Evolutionary conservation across 2,113 vertebrate species (phyloP), one percentile per base, ranked within the genome.

Genomic region (Cochlearius cochlearius): DNA sequence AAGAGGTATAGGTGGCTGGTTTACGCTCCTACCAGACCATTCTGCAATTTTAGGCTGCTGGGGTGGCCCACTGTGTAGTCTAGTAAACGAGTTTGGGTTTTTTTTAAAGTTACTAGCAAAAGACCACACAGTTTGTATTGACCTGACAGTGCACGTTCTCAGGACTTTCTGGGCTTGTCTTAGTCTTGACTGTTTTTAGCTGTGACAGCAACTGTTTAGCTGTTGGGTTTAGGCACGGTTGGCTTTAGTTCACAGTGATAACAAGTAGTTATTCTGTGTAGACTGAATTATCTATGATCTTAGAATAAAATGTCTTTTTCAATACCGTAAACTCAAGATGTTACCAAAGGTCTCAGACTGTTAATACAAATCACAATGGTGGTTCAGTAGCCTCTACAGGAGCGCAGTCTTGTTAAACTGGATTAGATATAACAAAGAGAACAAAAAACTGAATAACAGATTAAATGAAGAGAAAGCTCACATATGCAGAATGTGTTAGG

Each of bases 241-340:
- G 17, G 15, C 13, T 82, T 76, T 60, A 82, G 21, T 66, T 81
- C 52, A 76, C 17, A 50, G 50, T 53, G 25, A 81, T 47, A 71
- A 58, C 9, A 63, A 14, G 23, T 11, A n/a, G 22, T 26, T 85
- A 22, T 64, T 76, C 18, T 52, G 3, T 81, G 18, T 13, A 71
- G 29, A 59, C 2, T 76, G n/a, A 53, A 64, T 66, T 86, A 41
- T 71, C 43, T 60, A 1, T 29, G 7, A n/a, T 47, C 7, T 21
- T 41, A 75, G 12, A 69, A 52, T 52, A 75, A 63, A 63, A 38
- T n/a, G 7, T 58, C 4, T 4, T 22, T 86, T 93, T 50, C 16
- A 43, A 64, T 23, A 71, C 9, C 0, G 1, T 52, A 64, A 71
- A 21, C 15, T 58, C 41, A 38, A 86, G 22, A 71, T 0, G 0